These are phyloP conservation scores for Oncorhynchus masou DNA, from an alignment of 2,113 vertebrate species.

Conservation along the genomic window DNA sequence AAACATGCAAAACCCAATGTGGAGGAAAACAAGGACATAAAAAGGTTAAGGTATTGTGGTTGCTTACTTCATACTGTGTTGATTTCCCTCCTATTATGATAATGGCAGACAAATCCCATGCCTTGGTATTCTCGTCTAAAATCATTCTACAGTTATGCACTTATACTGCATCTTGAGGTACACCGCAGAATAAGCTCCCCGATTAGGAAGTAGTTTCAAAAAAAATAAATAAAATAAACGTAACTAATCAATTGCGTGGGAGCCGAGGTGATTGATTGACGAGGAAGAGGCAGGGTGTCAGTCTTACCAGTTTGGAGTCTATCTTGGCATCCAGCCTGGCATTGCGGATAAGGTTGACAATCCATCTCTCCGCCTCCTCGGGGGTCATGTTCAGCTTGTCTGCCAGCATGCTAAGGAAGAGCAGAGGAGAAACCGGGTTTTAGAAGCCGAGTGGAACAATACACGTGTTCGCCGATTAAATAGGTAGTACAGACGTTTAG, in stretches of 20 bases:
- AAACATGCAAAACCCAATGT: slow-evolving; percentile 44
- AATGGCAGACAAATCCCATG: slow-evolving; percentile 21
- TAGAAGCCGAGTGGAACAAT: neutral
- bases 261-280: neutral
- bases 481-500: too few relatives aligned
- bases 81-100: slow-evolving; percentile 23
- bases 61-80: slow-evolving; percentile 2
- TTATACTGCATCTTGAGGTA: neutral
- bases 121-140: neutral
- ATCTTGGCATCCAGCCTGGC: slow-evolving; percentile 95
- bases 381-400: slow-evolving; percentile 98
- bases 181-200: too few relatives aligned
- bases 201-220: too few relatives aligned
- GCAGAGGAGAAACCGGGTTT: slow-evolving; percentile 16
- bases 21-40: neutral
- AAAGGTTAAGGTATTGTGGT: slow-evolving; percentile 21
- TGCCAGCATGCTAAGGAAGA: slow-evolving; percentile 87
- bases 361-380: slow-evolving; percentile 96
- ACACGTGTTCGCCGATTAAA: too few relatives aligned
- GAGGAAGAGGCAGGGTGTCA: slow-evolving; percentile 16
- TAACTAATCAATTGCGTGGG: neutral
- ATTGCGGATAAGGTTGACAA: slow-evolving; percentile 97
- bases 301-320: slow-evolving; percentile 95
- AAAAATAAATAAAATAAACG: neutral
- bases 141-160: slow-evolving; percentile 3